phyloP scores from a whole-genome alignment of 2,888 invertebrate species.

The Amblyteles armatorius region DNA sequence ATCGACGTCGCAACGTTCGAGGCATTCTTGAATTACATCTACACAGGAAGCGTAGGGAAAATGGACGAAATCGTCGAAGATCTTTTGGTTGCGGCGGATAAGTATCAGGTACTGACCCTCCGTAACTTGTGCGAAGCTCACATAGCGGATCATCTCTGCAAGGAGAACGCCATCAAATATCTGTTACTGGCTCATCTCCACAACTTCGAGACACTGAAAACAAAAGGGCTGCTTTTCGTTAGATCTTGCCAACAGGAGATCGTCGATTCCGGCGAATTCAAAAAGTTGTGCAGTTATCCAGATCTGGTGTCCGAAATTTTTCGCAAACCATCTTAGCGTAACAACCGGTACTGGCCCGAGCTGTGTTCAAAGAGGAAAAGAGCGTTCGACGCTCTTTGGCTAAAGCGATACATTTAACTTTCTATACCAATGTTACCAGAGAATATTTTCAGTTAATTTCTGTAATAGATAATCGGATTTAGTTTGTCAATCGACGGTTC shows the following conservation, averaged over 20 bases:
- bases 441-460: neutral
- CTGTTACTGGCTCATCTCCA: neutral
- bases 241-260: neutral
- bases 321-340: neutral
- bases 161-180: constrained; percentile 10
- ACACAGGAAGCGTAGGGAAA: constrained; percentile 38
- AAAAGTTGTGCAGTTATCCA: constrained; percentile 3
- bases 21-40: constrained; percentile 44
- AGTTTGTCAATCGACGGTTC: neutral
- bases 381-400: neutral
- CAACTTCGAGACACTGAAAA: constrained; percentile 2
- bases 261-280: neutral
- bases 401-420: neutral
- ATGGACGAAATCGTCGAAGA: constrained; percentile 14
- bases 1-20: constrained; percentile 30
- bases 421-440: constrained; percentile 1
- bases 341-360: neutral
- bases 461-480: neutral
- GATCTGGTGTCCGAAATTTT: neutral
- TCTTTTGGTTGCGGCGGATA: constrained; percentile 15
- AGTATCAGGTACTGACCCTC: constrained; percentile 28
- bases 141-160: neutral
- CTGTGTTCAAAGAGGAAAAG: neutral
- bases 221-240: neutral
- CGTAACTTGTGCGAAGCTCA: constrained; percentile 9